Conservation (phyloP, 2,888 invertebrate genomes). For the Emmelina monodactyla region DNA sequence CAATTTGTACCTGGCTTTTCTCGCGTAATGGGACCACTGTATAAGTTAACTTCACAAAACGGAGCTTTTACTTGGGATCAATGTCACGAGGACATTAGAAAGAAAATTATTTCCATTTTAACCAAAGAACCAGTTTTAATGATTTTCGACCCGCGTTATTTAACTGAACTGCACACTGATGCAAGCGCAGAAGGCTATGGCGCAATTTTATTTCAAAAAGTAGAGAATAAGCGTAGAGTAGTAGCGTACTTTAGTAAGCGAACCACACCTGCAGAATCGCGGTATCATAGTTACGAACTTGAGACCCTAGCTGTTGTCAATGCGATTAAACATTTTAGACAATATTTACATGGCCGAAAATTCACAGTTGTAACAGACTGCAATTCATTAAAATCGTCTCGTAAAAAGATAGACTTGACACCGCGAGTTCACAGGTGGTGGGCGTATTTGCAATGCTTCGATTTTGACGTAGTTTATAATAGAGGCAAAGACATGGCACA, state of each 20-base stretch:
- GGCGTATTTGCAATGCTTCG: no score
- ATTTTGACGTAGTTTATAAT: no score
- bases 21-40: conserved; percentile 2
- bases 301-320: conserved; percentile 16
- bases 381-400: conserved; percentile 14
- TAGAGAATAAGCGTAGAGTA: neutral
- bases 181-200: conserved; percentile 12
- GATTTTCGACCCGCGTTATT: conserved; percentile 9
- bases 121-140: conserved; percentile 9
- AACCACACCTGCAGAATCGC: conserved; percentile 4
- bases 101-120: conserved; percentile 8
- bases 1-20: conserved; percentile 6
- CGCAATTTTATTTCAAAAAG: conserved; percentile 9
- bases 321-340: conserved; percentile 13
- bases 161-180: conserved; percentile 11
- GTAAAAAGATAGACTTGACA: no score
- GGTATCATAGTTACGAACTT: conserved; percentile 8
- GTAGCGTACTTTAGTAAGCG: conserved; percentile 8
- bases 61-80: conserved; percentile 1
- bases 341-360: conserved; percentile 11
- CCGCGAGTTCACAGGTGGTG: conserved; percentile 18
- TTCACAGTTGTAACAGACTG: conserved; percentile 16
- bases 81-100: conserved; percentile 4
- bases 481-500: neutral
- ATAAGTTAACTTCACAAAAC: conserved; percentile 2